Evolutionary conservation across 2,113 vertebrate species (phyloP), one percentile per base, ranked within the genome.

Genomic region (Opisthocomus hoazin): DNA sequence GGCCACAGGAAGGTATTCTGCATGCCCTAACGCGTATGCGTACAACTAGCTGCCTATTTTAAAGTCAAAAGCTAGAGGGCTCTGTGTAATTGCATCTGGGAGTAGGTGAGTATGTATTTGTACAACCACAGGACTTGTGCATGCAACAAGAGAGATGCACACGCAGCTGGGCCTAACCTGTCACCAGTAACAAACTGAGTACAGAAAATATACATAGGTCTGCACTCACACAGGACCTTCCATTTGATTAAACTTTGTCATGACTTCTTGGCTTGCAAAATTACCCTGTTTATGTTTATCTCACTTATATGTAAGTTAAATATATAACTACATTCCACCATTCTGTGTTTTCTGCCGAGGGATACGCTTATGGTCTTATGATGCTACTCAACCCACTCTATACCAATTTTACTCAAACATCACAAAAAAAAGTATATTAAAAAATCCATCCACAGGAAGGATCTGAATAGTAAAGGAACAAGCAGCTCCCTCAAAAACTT

Each of bases 351-450:
- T 90, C 92, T 90, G 78, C 50, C 4, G 73, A 87, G 70, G 68
- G 65, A 81, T 90, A 69, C 65, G 78, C 87, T 92, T 89, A 45
- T 61, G 90, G 95, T 94, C 93, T 95, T 92, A n/a, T 94, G 94
- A 96, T 95, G 89, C 56, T 81, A 63, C 70, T 84, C 93, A 96
- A 43, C 58, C 94, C 84, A 87, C 96, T 91, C 74, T 21, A 2
- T 78, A 86, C 90, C 93, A 94, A 71, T 95, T 97, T 97, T 96
- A 90, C 93, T 95, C 91, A 81, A 94, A 96, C 84, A 39, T 89
- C 79, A 68, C n/a, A 90, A 94, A 96, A 27, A 87, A 93, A 84
- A 6, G 17, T 76, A 19, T 66, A 60, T 91, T 91, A 92, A 92
- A 82, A 86, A 86, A 50, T 18, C 45, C 45, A 76, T 71, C 56